These are phyloP conservation scores for Pagrus major DNA, from an alignment of 2,113 vertebrate genomes.

Conservation along the genomic window DNA sequence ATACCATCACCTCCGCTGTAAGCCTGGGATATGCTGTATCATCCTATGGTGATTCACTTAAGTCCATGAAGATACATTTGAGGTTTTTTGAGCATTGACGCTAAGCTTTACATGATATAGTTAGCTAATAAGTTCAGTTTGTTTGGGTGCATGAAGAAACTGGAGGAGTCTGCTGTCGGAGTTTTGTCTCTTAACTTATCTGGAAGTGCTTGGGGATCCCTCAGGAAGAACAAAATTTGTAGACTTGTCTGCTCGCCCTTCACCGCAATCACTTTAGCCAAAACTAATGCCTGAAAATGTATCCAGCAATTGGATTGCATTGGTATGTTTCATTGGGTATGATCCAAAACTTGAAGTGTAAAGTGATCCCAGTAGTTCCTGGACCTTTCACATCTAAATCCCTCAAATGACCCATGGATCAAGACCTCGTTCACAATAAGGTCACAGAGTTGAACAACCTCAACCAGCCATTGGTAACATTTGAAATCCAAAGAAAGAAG, in stretches of 20 bases:
- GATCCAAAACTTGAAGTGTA: not conserved
- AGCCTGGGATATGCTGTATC: not conserved
- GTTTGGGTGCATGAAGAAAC: not conserved
- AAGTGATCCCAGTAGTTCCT: not conserved
- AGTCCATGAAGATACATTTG: not conserved
- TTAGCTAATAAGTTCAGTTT: no score
- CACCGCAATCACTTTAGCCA: not conserved
- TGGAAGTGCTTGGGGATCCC: not conserved
- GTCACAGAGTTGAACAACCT: not conserved
- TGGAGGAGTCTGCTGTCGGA: not conserved
- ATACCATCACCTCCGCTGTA: not conserved
- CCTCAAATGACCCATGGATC: not conserved
- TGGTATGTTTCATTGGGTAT: not conserved
- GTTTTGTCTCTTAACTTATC: not conserved
- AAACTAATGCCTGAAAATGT: no score
- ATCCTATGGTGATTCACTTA: not conserved
- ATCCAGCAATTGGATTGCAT: no score
- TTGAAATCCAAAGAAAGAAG: not conserved
- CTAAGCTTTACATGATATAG: not conserved
- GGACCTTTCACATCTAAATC: slow-evolving; percentile 25
- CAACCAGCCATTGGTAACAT: not conserved
- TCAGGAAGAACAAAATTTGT: not conserved
- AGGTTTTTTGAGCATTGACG: not conserved
- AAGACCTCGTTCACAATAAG: slow-evolving; percentile 2
- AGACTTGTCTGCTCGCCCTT: no score